Conservation (phyloP, 1,140 invertebrate species). For the Aphaenogaster ashmeadi region DNA sequence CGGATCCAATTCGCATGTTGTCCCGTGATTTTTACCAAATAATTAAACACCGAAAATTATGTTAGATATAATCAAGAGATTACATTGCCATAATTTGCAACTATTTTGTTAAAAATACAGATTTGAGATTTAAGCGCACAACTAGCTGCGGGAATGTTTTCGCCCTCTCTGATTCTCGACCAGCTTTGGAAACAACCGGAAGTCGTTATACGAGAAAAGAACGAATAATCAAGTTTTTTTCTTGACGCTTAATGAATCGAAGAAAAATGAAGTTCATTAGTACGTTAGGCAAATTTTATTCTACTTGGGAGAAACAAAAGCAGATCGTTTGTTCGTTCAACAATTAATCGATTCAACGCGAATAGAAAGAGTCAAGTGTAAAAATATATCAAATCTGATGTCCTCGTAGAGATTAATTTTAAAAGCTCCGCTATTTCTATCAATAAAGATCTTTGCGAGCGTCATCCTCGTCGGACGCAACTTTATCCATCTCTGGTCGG, state of each 20-base stretch:
- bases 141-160: conserved; percentile 13
- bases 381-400: background rate
- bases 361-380: background rate
- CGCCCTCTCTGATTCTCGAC: background rate
- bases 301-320: background rate
- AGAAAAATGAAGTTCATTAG: background rate
- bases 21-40: background rate
- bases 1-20: background rate
- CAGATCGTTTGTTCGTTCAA: background rate
- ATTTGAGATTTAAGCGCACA: background rate
- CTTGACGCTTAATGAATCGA: conserved; percentile 28
- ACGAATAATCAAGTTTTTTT: conserved; percentile 13
- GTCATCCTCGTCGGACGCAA: background rate
- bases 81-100: background rate
- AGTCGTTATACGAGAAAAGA: conserved; percentile 41
- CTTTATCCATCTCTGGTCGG: background rate
- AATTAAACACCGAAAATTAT: conserved; percentile 14
- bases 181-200: conserved; percentile 8
- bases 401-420: background rate
- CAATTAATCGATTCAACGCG: background rate
- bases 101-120: background rate
- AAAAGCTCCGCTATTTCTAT: background rate
- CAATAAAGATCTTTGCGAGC: background rate
- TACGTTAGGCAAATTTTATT: conserved; percentile 26
- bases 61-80: background rate